Evolutionary conservation across 2,113 vertebrate genomes (phyloP).

Genomic region (Mobula birostris): DNA sequence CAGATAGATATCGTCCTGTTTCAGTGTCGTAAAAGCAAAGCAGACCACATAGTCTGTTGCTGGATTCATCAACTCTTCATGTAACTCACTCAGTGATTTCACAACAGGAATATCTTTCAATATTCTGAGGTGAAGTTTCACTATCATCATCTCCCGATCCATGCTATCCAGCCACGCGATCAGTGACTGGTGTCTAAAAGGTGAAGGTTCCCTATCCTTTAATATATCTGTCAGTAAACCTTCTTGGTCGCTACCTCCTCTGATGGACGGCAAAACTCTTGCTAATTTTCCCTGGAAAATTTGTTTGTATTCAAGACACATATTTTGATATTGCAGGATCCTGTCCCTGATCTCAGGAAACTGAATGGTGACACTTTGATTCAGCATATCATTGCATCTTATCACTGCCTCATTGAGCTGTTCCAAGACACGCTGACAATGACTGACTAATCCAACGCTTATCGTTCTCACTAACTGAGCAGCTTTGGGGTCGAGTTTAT

Average conservation of each 20-base stretch:
- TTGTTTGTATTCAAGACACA: conserved; percentile 40
- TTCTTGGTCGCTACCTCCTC: conserved; percentile 42
- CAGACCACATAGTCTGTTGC: conserved; percentile 34
- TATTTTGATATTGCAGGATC: conserved; percentile 39
- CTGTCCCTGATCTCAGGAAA: conserved; percentile 42
- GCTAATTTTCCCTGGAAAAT: conserved; percentile 42
- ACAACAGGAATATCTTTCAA: background rate
- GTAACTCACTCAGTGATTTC: conserved; percentile 25
- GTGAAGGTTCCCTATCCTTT: conserved; percentile 40
- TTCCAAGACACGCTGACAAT: conserved; percentile 41
- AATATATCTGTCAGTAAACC: conserved; percentile 37
- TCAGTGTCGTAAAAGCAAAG: conserved; percentile 41
- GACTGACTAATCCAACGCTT: conserved; percentile 37
- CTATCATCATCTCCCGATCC: conserved; percentile 21
- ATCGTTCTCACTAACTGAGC: conserved; percentile 46
- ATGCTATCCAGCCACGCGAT: conserved; percentile 39
- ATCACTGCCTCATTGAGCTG: conserved; percentile 41
- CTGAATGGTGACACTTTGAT: conserved; percentile 13
- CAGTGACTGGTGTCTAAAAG: conserved; percentile 39
- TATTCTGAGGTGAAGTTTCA: background rate
- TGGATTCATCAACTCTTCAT: conserved; percentile 16
- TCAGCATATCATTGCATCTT: conserved; percentile 46
- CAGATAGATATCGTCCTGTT: conserved; percentile 37
- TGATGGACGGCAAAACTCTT: conserved; percentile 40
- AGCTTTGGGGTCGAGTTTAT: conserved; percentile 45